Evolutionary conservation across 2,797 vertebrate genomes (phyloP), one percentile per base, ranked within the genome.

Genomic region (Tolypeutes matacus): DNA sequence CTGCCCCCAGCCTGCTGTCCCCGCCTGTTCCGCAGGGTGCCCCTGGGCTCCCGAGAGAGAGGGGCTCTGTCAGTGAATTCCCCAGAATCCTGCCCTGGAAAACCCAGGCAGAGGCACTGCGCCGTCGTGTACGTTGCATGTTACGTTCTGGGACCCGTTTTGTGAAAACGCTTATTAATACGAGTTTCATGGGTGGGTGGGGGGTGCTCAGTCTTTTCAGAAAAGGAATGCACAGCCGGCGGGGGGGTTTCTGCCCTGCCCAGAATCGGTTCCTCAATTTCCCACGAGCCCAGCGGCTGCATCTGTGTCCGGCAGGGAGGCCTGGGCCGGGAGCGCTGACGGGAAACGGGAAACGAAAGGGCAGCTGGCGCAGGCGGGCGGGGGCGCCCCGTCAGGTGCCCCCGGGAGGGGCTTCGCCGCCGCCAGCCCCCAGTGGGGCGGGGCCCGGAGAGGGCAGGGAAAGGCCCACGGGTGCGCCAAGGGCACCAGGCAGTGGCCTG

Each of bases 221-320:
- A 62, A 73, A 31, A 56, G 80, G 86, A 31, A 6, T 4, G 51
- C 65, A 72, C 7, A 0, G 20, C 3, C 4, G 6, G 69, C 15
- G 0, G 72, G 96, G 96, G 96, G 96, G 97, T 53, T 46, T 46
- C 39, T 53, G 89, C 97, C 95, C 92, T 39, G 75, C 97, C 96
- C 86, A 96, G 97, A 96, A 97, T 97, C 97, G 97, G 94, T 97
- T 97, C 97, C 97, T 94, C 97, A 97, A 97, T 97, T 85, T 93
- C 93, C 93, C 46, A 31, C 36, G 17, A 25, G 75, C 53, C 60
- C 0, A 0, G 64, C 1, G 34, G 29, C 27, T 14, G 42, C 73
- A 56, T 91, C 92, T 88, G 89, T 2, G 25, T 76, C 81, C 39
- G 42, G 42, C 31, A 18, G 83, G 34, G 83, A 51, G 86, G 77